These are phyloP conservation scores for Drosophila leonis DNA, from an alignment of 2,888 invertebrate species.

Conservation along the genomic window DNA sequence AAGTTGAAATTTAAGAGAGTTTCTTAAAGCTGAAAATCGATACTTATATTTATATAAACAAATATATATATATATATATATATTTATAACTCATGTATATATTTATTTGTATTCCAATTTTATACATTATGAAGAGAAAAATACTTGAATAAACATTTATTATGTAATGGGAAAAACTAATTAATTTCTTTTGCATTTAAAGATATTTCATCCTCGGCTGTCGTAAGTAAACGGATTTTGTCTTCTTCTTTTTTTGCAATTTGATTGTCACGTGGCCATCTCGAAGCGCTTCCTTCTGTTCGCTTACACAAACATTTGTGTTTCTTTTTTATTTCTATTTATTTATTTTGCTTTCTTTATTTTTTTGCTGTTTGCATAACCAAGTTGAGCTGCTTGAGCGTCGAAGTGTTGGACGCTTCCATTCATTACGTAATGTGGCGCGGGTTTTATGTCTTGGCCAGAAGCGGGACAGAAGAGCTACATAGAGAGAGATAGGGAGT, in stretches of 20 bases:
- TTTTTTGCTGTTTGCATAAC: conserved; percentile 58
- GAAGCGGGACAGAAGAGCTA: not conserved
- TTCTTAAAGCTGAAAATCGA: not conserved
- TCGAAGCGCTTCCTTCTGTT: conserved; percentile 5
- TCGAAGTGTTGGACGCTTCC: conserved; percentile 51
- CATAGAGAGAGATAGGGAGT: not conserved
- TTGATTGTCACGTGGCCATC: conserved; percentile 48
- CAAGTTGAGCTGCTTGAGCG: conserved; percentile 50
- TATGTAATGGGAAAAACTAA: not conserved
- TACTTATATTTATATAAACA: not conserved
- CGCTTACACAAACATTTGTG: conserved; percentile 15
- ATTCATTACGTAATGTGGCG: conserved; percentile 73
- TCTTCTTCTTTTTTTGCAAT: conserved; percentile 6
- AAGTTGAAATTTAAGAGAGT: not conserved
- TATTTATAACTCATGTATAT: too few relatives aligned
- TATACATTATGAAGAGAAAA: not conserved
- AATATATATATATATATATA: not conserved
- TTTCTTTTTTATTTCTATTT: conserved; percentile 9
- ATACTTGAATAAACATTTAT: not conserved
- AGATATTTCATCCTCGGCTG: not conserved
- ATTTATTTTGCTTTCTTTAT: conserved; percentile 7
- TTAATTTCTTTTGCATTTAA: not conserved
- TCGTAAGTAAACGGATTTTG: not conserved
- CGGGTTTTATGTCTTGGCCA: conserved; percentile 59
- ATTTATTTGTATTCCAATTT: not conserved